Evolutionary conservation across 2,113 vertebrate genomes (phyloP), one percentile per base, ranked within the genome.

Genomic region (Pteronura brasiliensis): DNA sequence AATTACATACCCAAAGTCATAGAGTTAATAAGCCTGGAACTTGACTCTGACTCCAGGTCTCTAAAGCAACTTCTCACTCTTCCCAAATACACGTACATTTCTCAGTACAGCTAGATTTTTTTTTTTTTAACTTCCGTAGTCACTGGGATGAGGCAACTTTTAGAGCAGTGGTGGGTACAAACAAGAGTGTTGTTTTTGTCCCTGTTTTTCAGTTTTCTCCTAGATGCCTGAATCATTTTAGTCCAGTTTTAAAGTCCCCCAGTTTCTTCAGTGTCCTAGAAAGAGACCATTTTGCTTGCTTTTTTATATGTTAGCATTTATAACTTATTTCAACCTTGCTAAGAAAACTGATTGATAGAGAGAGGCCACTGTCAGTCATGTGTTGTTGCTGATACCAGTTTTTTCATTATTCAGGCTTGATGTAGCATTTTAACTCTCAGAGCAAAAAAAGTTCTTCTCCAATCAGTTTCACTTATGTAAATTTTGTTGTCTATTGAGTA

Each of bases 381-480:
- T 93, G 65, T 20, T 42, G 57, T 52, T 71, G 44, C 5, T n/a
- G 76, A 25, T 42, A 21, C 7, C 65, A n/a, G 34, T 18, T 67
- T 29, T 25, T 12, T 61, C 59, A 61, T 61, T 61, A 61, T 49
- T 83, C 31, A 31, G 34, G 36, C 49, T 25, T 84, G 69, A 84
- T 0, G 0, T 49, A 31, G 61, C 80, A 79, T 90, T 93, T 67
- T 86, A 82, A 20, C 79, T 94, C 15, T 79, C 39, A 90, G 52
- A 63, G 47, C 27, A 76, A 89, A 23, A 79, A 85, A 87, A 83
- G 59, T 55, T 84, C 80, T 89, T 74, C 18, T 65, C n/a, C n/a
- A 63, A 67, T 94, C 55, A 84, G 85, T 95, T 97, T 95, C 84
- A 87, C 84, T 87, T 94, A 90, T 84, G 81, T 74, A 83, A 87